Conservation (phyloP, 2,888 invertebrate species). For the Nemurella pictetii region DNA sequence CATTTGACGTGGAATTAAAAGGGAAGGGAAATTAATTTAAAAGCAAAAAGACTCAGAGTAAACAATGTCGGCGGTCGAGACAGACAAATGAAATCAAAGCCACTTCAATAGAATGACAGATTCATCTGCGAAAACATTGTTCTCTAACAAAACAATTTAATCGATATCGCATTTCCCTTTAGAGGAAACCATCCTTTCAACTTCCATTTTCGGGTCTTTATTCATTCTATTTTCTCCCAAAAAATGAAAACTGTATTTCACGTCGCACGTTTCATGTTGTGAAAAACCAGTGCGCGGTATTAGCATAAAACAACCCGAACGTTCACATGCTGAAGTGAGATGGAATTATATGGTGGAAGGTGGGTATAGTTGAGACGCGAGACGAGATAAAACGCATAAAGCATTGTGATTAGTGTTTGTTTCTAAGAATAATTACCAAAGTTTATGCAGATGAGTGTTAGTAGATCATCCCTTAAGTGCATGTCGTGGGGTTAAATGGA, state of each 20-base stretch:
- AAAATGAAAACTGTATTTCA: not conserved
- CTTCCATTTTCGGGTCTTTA: not conserved
- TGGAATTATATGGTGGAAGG: not conserved
- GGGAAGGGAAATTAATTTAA: not conserved
- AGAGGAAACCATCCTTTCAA: not conserved
- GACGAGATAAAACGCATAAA: not conserved
- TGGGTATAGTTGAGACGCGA: not conserved
- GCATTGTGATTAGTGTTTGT: not conserved
- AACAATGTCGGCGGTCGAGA: not conserved
- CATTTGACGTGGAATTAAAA: not conserved
- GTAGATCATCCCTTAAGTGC: not conserved
- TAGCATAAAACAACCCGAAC: not conserved
- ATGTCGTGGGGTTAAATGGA: not conserved
- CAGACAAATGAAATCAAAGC: not conserved
- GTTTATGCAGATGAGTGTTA: not conserved
- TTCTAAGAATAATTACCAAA: not conserved
- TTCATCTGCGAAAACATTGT: not conserved
- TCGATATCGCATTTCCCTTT: not conserved
- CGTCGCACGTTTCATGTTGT: not conserved
- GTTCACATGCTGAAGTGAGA: not conserved
- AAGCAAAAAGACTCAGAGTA: not conserved
- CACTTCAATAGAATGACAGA: not conserved
- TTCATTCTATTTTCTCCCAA: not conserved
- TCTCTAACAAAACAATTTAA: not conserved
- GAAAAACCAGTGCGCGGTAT: not conserved